Percentiles rank a stretch among this genome's conserved stretches.
Evolutionary conservation across 2,113 vertebrate species (phyloP).

Genomic region (Trematocara stigmaticum): DNA sequence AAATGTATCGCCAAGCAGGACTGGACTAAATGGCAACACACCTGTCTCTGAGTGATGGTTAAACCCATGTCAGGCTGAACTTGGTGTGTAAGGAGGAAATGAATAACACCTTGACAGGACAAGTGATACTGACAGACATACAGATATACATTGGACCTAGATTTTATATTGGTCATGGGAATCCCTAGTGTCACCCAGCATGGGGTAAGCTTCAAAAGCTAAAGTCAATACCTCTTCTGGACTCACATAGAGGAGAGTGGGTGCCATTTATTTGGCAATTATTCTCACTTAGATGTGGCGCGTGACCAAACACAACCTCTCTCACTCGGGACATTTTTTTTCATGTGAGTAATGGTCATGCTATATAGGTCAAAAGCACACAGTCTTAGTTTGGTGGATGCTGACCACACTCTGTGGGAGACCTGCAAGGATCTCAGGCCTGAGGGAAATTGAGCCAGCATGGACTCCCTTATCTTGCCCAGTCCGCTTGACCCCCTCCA

Average conservation of each 20-base stretch:
- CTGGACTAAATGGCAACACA: neutral
- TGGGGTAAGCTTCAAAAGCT: slow-evolving; percentile 36
- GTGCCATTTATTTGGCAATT: slow-evolving; percentile 47
- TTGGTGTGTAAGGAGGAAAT: neutral
- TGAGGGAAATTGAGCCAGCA: slow-evolving; percentile 72
- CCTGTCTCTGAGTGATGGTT: neutral
- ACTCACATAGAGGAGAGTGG: slow-evolving; percentile 23
- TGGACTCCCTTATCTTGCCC: slow-evolving; percentile 67
- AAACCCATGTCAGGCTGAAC: neutral
- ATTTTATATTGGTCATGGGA: slow-evolving; percentile 26
- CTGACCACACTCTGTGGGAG: slow-evolving; percentile 56
- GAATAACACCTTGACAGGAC: neutral
- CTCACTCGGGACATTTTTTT: slow-evolving; percentile 36
- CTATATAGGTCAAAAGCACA: slow-evolving; percentile 64
- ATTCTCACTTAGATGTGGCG: slow-evolving; percentile 18
- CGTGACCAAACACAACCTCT: slow-evolving; percentile 41
- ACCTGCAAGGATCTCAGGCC: slow-evolving; percentile 38
- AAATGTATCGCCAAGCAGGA: neutral
- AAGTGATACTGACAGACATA: neutral
- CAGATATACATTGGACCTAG: slow-evolving; percentile 8
- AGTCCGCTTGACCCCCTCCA: slow-evolving; percentile 62
- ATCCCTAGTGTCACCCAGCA: slow-evolving; percentile 18
- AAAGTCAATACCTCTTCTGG: slow-evolving; percentile 50
- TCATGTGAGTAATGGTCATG: slow-evolving; percentile 21
- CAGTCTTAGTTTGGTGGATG: slow-evolving; percentile 28